Conservation (phyloP, 2,113 vertebrate genomes). For the Pseudopodoces humilis region DNA sequence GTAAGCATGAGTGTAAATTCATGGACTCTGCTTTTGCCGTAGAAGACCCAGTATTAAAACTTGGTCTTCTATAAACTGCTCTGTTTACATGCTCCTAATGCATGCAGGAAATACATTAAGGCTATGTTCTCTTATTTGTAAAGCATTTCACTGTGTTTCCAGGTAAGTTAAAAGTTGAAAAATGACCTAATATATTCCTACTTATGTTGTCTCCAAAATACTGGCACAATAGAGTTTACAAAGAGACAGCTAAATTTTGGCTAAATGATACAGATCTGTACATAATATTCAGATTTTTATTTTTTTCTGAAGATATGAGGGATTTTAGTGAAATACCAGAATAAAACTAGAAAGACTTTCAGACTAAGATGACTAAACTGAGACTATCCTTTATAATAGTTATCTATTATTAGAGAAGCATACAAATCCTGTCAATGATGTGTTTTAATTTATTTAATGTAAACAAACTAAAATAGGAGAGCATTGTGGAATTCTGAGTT, state of each 20-base stretch:
- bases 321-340: not conserved
- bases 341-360: not conserved
- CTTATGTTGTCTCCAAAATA: not conserved
- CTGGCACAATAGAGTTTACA: not conserved
- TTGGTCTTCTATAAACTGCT: not conserved
- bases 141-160: not conserved
- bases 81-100: not conserved
- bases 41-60: not conserved
- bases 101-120: not conserved
- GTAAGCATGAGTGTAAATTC: not conserved
- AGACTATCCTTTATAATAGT: not conserved
- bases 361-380: not conserved
- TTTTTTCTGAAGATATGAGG: not conserved
- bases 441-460: not conserved
- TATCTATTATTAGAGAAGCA: not conserved
- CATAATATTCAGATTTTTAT: not conserved
- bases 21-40: not conserved
- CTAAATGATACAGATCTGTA: not conserved
- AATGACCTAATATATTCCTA: not conserved
- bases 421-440: not conserved
- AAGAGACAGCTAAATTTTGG: not conserved
- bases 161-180: not conserved
- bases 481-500: not conserved
- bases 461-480: not conserved
- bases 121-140: not conserved